Evolutionary conservation across 2,113 vertebrate genomes (phyloP), one percentile per base, ranked within the genome.

Genomic region (Trochalopteron elliotii): DNA sequence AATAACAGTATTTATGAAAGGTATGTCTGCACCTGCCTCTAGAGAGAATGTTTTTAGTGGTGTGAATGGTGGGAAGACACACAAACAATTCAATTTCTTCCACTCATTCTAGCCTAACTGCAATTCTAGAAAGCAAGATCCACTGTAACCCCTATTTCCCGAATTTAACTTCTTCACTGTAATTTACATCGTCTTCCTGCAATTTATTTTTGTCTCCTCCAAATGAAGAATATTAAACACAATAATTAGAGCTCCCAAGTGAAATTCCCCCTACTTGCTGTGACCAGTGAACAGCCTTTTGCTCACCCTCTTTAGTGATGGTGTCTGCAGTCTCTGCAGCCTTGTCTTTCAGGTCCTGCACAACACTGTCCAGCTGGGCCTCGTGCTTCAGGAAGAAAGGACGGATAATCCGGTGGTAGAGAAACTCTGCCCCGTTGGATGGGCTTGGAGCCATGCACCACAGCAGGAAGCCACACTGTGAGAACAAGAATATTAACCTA

Each of bases 401-500:
- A 11, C 98, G 98, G 79, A 99, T 98, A 96, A 99, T 83, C 71
- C 98, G 98, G 28, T 67, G 96, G 89, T 99, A 99, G 76, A 99
- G 98, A 64, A 98, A 89, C 35, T 98, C 95, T 0, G 99, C 99
- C 25, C 99, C 99, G 0, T 99, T 99, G 1, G 98, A 98, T 12
- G 99, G 98, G 55, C 98, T 99, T 1, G 99, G 98, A 55, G 99
- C 98, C 99, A 99, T 99, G 97, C 99, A 99, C 99, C 99, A 99
- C 83, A 99, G 61, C 97, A 99, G 96, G 96, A 99, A 99, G 55
- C 97, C 98, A 44, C 99, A 99, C 99, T 99, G 52, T 35, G 59
- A 42, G 74, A 85, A 71, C 3, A 79, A 97, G 50, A 83, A 80
- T 30, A 60, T 5, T 6, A 4, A 24, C 6, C 0, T 30, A 11